Evolutionary conservation across 2,113 vertebrate species (phyloP).

Genomic region (Thalassarche chlororhynchos): DNA sequence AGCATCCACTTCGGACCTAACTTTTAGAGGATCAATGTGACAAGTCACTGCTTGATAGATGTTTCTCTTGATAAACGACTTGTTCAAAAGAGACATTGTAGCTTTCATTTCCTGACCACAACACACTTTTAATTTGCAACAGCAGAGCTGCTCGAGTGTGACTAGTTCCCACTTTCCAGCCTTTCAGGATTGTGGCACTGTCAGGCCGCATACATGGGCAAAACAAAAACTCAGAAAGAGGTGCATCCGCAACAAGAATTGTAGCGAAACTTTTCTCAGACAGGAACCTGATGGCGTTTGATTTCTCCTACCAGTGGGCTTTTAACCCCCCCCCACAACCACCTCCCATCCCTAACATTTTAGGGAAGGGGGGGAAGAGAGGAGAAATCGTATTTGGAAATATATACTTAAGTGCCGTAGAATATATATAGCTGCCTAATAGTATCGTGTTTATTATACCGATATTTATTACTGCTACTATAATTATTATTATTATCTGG

Average conservation of each 20-base stretch:
- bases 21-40: constrained; percentile 84
- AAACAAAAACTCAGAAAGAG: constrained; percentile 74
- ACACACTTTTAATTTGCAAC: constrained; percentile 88
- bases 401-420: constrained; percentile 35
- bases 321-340: constrained; percentile 33
- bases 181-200: constrained; percentile 68
- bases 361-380: neutral
- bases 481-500: constrained; percentile 70
- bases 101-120: constrained; percentile 89
- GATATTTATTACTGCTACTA: constrained; percentile 56
- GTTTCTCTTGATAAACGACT: constrained; percentile 87
- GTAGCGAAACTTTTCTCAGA: constrained; percentile 43
- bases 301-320: constrained; percentile 38
- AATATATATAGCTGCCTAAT: constrained; percentile 50
- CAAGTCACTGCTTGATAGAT: constrained; percentile 85
- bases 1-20: constrained; percentile 76
- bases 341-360: constrained; percentile 43
- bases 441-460: constrained; percentile 58
- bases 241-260: neutral
- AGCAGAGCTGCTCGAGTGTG: constrained; percentile 80
- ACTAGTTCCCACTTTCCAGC: constrained; percentile 76
- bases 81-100: constrained; percentile 88
- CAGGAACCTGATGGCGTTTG: neutral
- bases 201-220: constrained; percentile 68
- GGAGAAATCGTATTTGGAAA: constrained; percentile 38